Conservation (phyloP, 1,140 invertebrate species). For the Pseudomyrmex gracilis region DNA sequence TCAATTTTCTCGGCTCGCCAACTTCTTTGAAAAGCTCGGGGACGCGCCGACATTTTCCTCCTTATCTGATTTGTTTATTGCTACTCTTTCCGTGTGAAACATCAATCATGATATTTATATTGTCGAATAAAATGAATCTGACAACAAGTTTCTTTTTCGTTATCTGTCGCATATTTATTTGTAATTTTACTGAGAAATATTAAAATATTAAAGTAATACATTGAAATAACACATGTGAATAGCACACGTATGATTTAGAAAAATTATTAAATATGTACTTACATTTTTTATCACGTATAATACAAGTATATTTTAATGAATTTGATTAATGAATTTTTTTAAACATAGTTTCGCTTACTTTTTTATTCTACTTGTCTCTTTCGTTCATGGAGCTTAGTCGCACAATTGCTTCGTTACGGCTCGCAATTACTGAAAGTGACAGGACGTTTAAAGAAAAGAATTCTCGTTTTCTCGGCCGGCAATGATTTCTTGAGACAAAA, state of each 20-base stretch:
- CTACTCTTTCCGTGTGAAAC: slow-evolving; percentile 3
- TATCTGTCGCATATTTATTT: neutral
- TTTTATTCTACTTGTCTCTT: neutral
- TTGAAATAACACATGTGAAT: neutral
- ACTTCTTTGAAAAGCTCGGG: slow-evolving; percentile 58
- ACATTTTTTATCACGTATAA: no score
- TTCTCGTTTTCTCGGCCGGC: slow-evolving; percentile 30
- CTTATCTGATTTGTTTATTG: slow-evolving; percentile 75
- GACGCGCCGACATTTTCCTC: slow-evolving; percentile 56
- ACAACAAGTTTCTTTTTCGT: neutral
- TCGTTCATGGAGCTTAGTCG: slow-evolving; percentile 26
- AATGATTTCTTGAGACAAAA: slow-evolving; percentile 54
- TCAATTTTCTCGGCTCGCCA: slow-evolving; percentile 83
- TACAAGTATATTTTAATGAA: no score
- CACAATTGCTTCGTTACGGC: slow-evolving; percentile 53
- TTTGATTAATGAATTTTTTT: no score
- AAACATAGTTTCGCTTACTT: no score
- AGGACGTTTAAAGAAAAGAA: slow-evolving; percentile 57
- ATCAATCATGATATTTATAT: neutral
- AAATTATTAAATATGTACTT: no score
- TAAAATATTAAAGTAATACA: no score
- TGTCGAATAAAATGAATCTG: neutral
- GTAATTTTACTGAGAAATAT: slow-evolving; percentile 7
- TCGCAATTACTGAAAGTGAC: slow-evolving; percentile 60
- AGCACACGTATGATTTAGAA: no score